phyloP scores from a whole-genome alignment of 1,140 invertebrate genomes.

The Drosophila pectinifera region DNA sequence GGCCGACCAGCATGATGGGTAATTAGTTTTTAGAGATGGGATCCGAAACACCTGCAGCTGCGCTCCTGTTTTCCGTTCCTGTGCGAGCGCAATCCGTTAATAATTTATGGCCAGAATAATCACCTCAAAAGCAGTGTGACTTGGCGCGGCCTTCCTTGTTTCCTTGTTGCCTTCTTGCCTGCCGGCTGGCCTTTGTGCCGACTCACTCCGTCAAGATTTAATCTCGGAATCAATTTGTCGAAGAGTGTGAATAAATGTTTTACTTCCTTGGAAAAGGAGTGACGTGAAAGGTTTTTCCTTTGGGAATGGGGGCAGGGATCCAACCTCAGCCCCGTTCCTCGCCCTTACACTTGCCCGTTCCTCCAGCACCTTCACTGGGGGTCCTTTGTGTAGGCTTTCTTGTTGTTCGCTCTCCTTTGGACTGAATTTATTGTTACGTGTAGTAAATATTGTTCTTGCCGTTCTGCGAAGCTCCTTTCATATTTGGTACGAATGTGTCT shows the following conservation, averaged over 20 bases:
- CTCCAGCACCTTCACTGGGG: conserved; percentile 2
- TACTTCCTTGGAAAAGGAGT: conserved; percentile 21
- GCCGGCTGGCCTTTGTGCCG: conserved; percentile 16
- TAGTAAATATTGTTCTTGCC: conserved; percentile 67
- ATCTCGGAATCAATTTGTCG: conserved; percentile 78
- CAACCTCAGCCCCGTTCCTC: conserved; percentile 15
- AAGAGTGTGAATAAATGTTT: conserved; percentile 62
- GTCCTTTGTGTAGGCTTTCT: conserved; percentile 55
- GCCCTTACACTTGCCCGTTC: background rate
- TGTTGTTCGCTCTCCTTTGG: conserved; percentile 47
- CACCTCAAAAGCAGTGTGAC: conserved; percentile 19
- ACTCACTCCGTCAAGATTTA: conserved; percentile 59
- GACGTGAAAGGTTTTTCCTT: conserved; percentile 57
- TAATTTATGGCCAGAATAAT: conserved; percentile 66
- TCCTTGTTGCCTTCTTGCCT: conserved; percentile 1
- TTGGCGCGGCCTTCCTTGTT: background rate
- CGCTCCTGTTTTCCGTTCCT: background rate
- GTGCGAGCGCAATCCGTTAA: conserved; percentile 16
- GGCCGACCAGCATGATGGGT: conserved; percentile 8
- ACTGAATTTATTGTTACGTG: conserved; percentile 78
- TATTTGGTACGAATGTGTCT: conserved; percentile 4
- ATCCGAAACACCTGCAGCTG: conserved; percentile 44
- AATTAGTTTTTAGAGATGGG: conserved; percentile 56
- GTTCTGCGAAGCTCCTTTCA: conserved; percentile 36
- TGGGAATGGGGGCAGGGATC: conserved; percentile 36